These are phyloP conservation scores for Odontesthes bonariensis DNA, from an alignment of 2,113 vertebrate species.

Conservation along the genomic window DNA sequence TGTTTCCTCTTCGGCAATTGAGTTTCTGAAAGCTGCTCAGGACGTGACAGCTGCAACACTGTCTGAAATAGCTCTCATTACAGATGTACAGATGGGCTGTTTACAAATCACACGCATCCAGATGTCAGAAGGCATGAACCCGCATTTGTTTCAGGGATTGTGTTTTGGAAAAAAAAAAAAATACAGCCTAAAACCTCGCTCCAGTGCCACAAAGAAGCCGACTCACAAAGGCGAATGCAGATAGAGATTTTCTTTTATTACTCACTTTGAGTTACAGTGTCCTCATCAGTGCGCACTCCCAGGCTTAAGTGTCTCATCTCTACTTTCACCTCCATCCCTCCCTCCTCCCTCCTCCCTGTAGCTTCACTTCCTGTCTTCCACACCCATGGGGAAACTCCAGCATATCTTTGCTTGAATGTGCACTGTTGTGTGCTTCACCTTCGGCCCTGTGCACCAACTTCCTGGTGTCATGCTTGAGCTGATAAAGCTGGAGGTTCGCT, in stretches of 20 bases:
- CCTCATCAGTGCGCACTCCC: slow-evolving; percentile 21
- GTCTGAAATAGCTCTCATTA: slow-evolving; percentile 54
- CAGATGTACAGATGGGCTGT: slow-evolving; percentile 23
- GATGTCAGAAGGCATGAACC: slow-evolving; percentile 12
- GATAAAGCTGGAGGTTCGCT: slow-evolving; percentile 16
- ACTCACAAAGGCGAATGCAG: background rate
- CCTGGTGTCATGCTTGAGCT: slow-evolving; percentile 31
- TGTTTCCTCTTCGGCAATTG: slow-evolving; percentile 33
- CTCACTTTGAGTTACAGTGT: slow-evolving; percentile 48
- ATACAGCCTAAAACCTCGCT: background rate
- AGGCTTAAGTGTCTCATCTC: slow-evolving; percentile 12
- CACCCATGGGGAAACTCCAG: slow-evolving; percentile 41
- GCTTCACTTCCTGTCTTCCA: slow-evolving; percentile 4
- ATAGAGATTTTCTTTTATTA: slow-evolving; percentile 16
- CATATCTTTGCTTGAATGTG: slow-evolving; percentile 5
- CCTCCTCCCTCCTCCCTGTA: slow-evolving; percentile 23
- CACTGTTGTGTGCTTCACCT: slow-evolving; percentile 20
- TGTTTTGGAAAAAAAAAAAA: background rate
- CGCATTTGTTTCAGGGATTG: background rate
- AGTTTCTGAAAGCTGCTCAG: slow-evolving; percentile 33
- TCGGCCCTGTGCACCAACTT: slow-evolving; percentile 13
- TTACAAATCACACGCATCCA: slow-evolving; percentile 12
- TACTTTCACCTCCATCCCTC: slow-evolving; percentile 20
- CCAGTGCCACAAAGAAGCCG: background rate
- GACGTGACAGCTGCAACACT: slow-evolving; percentile 39